Evolutionary conservation across 2,888 invertebrate species (phyloP), one percentile per base, ranked within the genome.

Genomic region (Strigamia maritima): DNA sequence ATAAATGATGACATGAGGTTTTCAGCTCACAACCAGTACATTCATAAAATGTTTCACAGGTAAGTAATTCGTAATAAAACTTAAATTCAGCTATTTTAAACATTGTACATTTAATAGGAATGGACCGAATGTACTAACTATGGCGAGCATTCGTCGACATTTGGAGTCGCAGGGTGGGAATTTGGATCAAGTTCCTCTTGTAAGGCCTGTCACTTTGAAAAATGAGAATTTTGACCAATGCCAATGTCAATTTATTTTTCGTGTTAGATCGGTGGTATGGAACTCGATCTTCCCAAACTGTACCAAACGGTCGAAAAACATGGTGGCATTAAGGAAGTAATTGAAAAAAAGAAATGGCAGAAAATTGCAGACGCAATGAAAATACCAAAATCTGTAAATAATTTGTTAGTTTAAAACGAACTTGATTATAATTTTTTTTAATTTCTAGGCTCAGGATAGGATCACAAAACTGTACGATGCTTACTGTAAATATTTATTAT

Each of bases 311-410:
- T 97, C 0, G 93, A 95, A 84, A 90, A 90, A 49, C 88, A 92
- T 80, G 97, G 97, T 0, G 97, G 97, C 0, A 88, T 96, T 16
- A 93, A 93, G 84, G 92, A 92, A 83, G 86, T 96, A 0, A 92
- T 95, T 10, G 93, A 94, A 83, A 93, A 93, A 84, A 94, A 95
- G 83, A 92, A 92, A 82, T 97, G 97, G 97, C 89, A 90, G 4
- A 91, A 91, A 81, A 93, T 97, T 0, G 95, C 94, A 0, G 94
- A 95, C 82, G 90, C 92, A n/a, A 92, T 97, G 92, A 91, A 92
- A 83, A 92, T 95, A 83, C 92, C 92, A 0, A 93, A 92, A 86
- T 89, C 91, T 10, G 91, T 86, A 81, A 81, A 82, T 31, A 65
- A 26, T 31, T 26, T 4, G 6, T 31, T 16, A 24, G 16, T 22